phyloP scores from a whole-genome alignment of 2,888 invertebrate species.

The Rugalucina vietnamica region DNA sequence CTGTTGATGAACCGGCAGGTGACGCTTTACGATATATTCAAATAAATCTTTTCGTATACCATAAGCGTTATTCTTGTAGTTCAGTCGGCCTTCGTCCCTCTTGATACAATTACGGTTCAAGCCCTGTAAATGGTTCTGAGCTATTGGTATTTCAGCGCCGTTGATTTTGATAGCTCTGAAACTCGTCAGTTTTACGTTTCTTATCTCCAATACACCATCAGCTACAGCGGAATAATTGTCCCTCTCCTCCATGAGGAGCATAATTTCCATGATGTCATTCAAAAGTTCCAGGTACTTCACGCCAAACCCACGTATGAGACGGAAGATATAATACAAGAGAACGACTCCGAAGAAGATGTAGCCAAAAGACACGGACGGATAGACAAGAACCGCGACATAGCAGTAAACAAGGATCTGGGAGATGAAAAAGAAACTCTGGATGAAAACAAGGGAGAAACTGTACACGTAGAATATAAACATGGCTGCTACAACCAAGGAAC shows the following conservation, averaged over 20 bases:
- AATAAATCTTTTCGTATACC: constrained; percentile 17
- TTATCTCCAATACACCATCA: constrained; percentile 20
- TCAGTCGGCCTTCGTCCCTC: neutral
- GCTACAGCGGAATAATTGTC: neutral
- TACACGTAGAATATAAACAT: neutral
- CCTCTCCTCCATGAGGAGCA: neutral
- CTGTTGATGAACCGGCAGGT: constrained; percentile 23
- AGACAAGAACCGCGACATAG: constrained; percentile 34
- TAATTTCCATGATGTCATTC: constrained; percentile 34
- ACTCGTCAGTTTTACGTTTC: neutral
- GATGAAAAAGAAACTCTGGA: constrained; percentile 33
- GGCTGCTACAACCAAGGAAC: neutral
- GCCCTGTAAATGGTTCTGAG: neutral
- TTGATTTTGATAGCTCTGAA: neutral
- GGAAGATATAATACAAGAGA: constrained; percentile 34
- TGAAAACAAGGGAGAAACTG: constrained; percentile 18
- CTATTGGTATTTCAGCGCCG: neutral
- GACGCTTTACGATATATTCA: constrained; percentile 8
- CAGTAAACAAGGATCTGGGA: constrained; percentile 31
- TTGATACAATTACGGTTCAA: neutral
- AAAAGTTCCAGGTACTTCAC: constrained; percentile 29
- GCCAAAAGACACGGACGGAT: constrained; percentile 39
- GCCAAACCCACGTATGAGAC: constrained; percentile 18
- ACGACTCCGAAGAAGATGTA: constrained; percentile 41
- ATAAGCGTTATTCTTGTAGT: neutral